A percentile compares a stretch with the other conserved stretches of the same genome.
phyloP scores from a whole-genome alignment of 1,140 invertebrate species.

The Phymastichus coffea region DNA sequence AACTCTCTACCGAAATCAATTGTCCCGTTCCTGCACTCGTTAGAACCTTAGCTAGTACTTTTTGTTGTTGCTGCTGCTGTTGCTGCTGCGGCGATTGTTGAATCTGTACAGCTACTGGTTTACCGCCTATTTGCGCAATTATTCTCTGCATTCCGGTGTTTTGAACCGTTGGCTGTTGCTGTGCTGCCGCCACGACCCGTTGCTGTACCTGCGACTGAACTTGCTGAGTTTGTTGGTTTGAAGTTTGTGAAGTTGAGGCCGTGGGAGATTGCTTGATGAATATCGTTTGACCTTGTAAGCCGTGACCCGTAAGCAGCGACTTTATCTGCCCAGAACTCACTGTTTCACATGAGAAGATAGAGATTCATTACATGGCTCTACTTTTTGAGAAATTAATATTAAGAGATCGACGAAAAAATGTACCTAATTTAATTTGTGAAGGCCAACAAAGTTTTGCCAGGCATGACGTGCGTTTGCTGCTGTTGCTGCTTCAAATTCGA shows the following conservation, averaged over 20 bases:
- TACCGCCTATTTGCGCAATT: slow-evolving; percentile 55
- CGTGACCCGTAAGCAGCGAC: slow-evolving; percentile 50
- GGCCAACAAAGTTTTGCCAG: slow-evolving; percentile 52
- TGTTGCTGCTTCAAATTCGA: slow-evolving; percentile 51
- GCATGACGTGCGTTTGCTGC: slow-evolving; percentile 43
- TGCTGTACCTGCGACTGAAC: slow-evolving; percentile 25
- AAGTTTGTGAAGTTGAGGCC: slow-evolving; percentile 42
- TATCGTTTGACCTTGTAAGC: slow-evolving; percentile 53
- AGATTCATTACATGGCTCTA: too few relatives aligned
- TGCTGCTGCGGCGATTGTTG: slow-evolving; percentile 51
- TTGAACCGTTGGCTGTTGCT: slow-evolving; percentile 40
- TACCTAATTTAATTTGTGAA: slow-evolving; percentile 50
- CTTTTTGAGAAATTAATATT: too few relatives aligned
- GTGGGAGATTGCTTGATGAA: slow-evolving; percentile 54
- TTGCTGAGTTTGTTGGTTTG: slow-evolving; percentile 42
- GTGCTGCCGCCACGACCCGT: slow-evolving; percentile 34
- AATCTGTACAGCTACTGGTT: slow-evolving; percentile 53
- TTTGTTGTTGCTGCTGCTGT: slow-evolving; percentile 45
- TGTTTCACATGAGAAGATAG: neutral
- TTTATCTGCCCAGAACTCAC: slow-evolving; percentile 54
- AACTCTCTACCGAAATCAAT: slow-evolving; percentile 69
- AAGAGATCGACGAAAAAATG: too few relatives aligned
- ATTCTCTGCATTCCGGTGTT: slow-evolving; percentile 52
- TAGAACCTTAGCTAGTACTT: slow-evolving; percentile 62
- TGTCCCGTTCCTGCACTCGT: slow-evolving; percentile 62